These are phyloP conservation scores for Etheostoma spectabile DNA, from an alignment of 2,113 vertebrate species.

Conservation along the genomic window DNA sequence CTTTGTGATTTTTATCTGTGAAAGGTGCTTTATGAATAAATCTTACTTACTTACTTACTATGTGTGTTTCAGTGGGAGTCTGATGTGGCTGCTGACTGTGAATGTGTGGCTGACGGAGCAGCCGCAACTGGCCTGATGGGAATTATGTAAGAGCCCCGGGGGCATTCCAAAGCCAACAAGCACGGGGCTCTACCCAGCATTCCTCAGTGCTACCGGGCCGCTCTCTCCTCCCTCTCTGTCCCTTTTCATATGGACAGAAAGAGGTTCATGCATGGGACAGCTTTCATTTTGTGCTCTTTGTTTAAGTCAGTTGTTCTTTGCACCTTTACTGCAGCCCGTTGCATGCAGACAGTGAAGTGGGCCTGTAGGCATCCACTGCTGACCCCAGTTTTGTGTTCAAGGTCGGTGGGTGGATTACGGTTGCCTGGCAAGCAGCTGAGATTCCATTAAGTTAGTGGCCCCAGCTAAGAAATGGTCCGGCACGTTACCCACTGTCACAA, in stretches of 20 bases:
- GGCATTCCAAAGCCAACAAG: constrained; percentile 63
- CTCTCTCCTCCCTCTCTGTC: constrained; percentile 4
- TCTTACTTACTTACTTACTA: too few species aligned
- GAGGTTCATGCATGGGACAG: background rate
- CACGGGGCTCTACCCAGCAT: constrained; percentile 69
- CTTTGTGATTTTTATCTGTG: too few species aligned
- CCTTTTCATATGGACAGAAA: constrained; percentile 37
- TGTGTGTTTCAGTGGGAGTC: constrained; percentile 2
- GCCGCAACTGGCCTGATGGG: background rate
- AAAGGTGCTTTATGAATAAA: too few species aligned
- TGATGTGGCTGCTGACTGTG: constrained; percentile 29
- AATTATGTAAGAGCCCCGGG: constrained; percentile 65
- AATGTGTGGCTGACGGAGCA: constrained; percentile 20
- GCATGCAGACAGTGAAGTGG: background rate
- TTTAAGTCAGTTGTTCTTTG: constrained; percentile 28
- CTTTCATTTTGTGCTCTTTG: constrained; percentile 34
- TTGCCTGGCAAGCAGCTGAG: too few species aligned
- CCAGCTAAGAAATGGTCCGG: too few species aligned
- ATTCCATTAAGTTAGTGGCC: too few species aligned
- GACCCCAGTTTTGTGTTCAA: background rate
- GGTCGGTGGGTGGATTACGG: too few species aligned
- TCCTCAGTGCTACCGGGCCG: constrained; percentile 47
- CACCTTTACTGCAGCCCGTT: constrained; percentile 19
- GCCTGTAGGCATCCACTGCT: constrained; percentile 6
- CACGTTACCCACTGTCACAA: too few species aligned